A percentile compares a stretch with the other conserved stretches of the same genome.
Conservation (phyloP, 2,888 invertebrate species). For the Escarpia spicata region DNA sequence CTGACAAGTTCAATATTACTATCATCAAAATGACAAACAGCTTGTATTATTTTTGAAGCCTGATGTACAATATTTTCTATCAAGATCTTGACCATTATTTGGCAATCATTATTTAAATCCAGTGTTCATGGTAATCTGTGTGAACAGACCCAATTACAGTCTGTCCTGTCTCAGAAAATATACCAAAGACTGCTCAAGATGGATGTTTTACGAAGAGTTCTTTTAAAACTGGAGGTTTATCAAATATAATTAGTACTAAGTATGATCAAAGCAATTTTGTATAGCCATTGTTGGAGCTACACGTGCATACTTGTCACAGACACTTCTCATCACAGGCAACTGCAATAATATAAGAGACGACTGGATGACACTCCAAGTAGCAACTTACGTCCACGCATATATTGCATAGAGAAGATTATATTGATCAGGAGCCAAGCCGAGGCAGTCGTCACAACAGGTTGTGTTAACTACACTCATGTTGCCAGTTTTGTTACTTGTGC, state of each 20-base stretch:
- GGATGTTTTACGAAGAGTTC: background rate
- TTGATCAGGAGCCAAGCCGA: constrained; percentile 62
- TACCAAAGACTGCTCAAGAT: background rate
- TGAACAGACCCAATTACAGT: background rate
- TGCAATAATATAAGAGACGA: background rate
- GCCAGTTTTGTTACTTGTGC: constrained; percentile 22
- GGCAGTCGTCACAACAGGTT: constrained; percentile 53
- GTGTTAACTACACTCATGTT: constrained; percentile 19
- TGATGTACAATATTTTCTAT: background rate
- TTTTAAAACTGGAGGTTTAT: background rate
- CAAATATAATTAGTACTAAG: background rate
- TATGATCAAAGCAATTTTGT: background rate
- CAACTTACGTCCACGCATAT: constrained; percentile 66
- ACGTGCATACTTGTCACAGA: background rate
- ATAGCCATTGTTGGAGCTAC: background rate
- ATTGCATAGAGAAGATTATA: constrained; percentile 66
- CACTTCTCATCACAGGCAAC: background rate
- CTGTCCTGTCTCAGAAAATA: background rate
- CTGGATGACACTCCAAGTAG: background rate
- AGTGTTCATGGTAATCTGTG: background rate
- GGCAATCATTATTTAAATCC: background rate
- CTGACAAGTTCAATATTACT: background rate
- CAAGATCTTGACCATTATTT: background rate
- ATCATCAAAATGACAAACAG: background rate
- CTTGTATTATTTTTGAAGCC: background rate